A percentile compares a stretch with the other conserved stretches of the same genome.
Evolutionary conservation across 2,888 invertebrate genomes (phyloP).

Genomic region (Spatulosminthurus flaviceps): DNA sequence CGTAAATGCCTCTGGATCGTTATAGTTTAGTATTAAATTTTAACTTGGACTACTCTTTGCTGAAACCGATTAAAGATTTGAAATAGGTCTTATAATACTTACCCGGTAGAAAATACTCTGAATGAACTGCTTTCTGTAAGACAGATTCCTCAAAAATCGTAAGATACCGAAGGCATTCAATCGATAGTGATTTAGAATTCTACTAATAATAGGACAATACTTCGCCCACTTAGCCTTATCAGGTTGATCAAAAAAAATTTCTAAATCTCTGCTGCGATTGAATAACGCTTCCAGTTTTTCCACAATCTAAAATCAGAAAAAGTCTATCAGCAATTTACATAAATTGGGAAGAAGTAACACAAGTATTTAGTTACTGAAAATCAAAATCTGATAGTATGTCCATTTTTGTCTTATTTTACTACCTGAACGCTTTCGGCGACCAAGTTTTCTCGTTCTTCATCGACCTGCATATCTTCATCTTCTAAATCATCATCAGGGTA

Average conservation of each 20-base stretch:
- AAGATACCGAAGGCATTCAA: conserved; percentile 21
- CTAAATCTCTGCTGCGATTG: conserved; percentile 38
- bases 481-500: conserved; percentile 32
- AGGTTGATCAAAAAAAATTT: conserved; percentile 28
- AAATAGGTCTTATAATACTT: neutral
- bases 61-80: no score
- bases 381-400: neutral
- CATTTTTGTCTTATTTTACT: no score
- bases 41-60: no score
- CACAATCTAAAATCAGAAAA: conserved; percentile 25
- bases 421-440: conserved; percentile 22
- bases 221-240: conserved; percentile 19
- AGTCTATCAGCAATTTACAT: conserved; percentile 23
- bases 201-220: conserved; percentile 38
- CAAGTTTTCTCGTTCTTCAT: conserved; percentile 16
- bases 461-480: conserved; percentile 39
- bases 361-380: no score
- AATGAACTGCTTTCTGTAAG: conserved; percentile 38
- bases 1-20: neutral
- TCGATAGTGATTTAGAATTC: conserved; percentile 23
- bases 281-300: conserved; percentile 34
- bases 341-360: neutral
- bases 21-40: conserved; percentile 6
- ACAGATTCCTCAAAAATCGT: conserved; percentile 22
- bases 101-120: conserved; percentile 26